Base-by-base conservation (phyloP, 2,888 invertebrate species). In the Meta bourneti region DNA sequence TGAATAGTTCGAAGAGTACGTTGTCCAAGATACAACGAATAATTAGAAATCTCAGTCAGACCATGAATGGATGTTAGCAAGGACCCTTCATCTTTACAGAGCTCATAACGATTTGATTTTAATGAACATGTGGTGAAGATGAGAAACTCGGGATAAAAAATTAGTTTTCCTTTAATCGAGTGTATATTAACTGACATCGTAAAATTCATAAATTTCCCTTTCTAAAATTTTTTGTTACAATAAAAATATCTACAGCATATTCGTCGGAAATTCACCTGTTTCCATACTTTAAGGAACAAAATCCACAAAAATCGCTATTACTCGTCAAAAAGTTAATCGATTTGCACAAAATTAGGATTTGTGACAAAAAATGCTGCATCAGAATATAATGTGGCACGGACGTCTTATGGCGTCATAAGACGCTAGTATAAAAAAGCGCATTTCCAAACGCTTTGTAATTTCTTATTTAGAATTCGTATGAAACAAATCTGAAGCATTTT, bases 51-150 rank as follows among this genome's bases (percentile, higher is more conserved):
- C 51, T 77, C 19, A 16, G n/a, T 77, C n/a, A n/a, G 51, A n/a
- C 77, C 49, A 51, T 77, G 77, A 77, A 77, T 77, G 9, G 77
- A 77, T 49, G 52, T 77, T 52, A 77, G 51, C 13, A 48, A 75
- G 48, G 48, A 13, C 16, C 77, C 9, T 51, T 49, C 8, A 20
- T n/a, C n/a, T 49, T 51, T 77, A 49, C 7, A 51, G 52, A 52
- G 49, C 19, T 8, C 77, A 77, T 77, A 77, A 77, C 77, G 49
- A 51, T 16, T n/a, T 5, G n/a, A 5, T 19, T 51, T 77, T 77
- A 77, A 77, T 51, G 77, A 77, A 77, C 51, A 51, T 77, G 49
- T 34, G 34, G 34, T 34, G 77, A 49, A 51, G 19, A n/a, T 51
- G 16, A 51, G n/a, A 9, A 77, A 1, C 19, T 51, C 51, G 9